Base-by-base conservation (phyloP, 2,888 invertebrate genomes). In the Cheilosia impressa region DNA sequence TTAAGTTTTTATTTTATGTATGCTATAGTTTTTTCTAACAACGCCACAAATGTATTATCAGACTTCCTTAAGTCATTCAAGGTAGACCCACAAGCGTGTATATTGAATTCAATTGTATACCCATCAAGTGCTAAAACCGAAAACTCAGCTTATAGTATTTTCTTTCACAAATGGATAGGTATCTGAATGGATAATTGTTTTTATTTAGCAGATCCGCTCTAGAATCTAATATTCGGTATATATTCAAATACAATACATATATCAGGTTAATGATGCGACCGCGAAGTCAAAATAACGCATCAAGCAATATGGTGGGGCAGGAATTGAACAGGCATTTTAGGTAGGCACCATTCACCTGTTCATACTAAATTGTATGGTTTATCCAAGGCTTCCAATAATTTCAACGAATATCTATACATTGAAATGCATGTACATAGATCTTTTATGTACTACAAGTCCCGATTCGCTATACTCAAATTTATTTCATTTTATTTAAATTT, bases 191-290 rank as follows among this genome's bases (percentile, higher is more conserved):
- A 2, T 45, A 45, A 4, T 4, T n/a, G 1, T 15, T 45, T 4
- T 45, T 6, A 6, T n/a, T 4, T 5, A 45, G 2, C 15, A 43
- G n/a, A 43, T 31, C 9, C 31, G 9, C 31, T 31, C 31, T 31
- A 31, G 17, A 7, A 45, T 17, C 15, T n/a, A 45, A 2, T 17
- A 45, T 27, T 27, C n/a, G 15, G 1, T 24, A 58, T 41, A 0
- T 27, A 22, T 31, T 47, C 63, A 50, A 17, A 24, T 27, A 55
- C 10, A 60, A 47, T 45, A 50, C 27, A 19, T 90, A 19, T 90
- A 91, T 91, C 91, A 91, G 91, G 90, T 91, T 90, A 91, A 89
- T 91, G 91, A 90, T 90, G 91, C 90, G 2, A 22, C 2, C 22
- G 22, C 22, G 91, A 91, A 91, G 91, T 90, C 91, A 90, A 91